A percentile compares a stretch with the other conserved stretches of the same genome.
Evolutionary conservation across 2,888 invertebrate species (phyloP).

Genomic region (Dolichomitus sp.): DNA sequence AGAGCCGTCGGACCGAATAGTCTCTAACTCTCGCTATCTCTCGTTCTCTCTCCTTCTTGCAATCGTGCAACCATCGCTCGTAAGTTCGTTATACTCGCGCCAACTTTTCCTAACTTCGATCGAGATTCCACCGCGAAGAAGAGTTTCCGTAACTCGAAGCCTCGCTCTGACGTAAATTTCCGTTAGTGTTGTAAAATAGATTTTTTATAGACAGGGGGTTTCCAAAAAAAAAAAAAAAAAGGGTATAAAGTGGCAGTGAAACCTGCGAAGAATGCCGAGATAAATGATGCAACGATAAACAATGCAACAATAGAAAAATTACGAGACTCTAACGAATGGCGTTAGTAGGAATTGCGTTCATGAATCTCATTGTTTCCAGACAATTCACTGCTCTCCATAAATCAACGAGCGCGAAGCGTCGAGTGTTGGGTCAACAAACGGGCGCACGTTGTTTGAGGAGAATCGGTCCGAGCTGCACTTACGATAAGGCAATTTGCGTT

Average conservation of each 20-base stretch:
- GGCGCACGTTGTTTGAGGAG: neutral
- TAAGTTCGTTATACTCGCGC: conserved; percentile 49
- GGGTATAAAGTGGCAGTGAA: neutral
- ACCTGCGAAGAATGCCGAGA: neutral
- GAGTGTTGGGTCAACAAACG: conserved; percentile 17
- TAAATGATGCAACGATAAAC: neutral
- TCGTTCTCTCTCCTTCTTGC: neutral
- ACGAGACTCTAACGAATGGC: neutral
- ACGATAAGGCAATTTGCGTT: conserved; percentile 65
- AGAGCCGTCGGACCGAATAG: conserved; percentile 57
- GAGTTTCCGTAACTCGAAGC: conserved; percentile 58
- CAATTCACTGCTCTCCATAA: conserved; percentile 9
- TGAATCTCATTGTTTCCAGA: conserved; percentile 20
- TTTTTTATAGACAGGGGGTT: neutral
- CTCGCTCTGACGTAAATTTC: conserved; percentile 26
- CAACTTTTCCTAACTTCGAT: conserved; percentile 51
- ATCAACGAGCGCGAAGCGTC: conserved; percentile 13
- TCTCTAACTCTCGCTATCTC: conserved; percentile 24
- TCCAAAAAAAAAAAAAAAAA: neutral
- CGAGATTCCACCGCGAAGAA: conserved; percentile 66
- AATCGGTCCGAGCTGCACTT: conserved; percentile 42
- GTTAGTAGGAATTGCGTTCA: neutral
- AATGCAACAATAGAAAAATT: neutral
- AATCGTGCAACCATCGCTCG: neutral
- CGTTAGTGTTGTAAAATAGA: neutral